Conservation (phyloP, 2,113 vertebrate species). For the Chaetura pelagica region DNA sequence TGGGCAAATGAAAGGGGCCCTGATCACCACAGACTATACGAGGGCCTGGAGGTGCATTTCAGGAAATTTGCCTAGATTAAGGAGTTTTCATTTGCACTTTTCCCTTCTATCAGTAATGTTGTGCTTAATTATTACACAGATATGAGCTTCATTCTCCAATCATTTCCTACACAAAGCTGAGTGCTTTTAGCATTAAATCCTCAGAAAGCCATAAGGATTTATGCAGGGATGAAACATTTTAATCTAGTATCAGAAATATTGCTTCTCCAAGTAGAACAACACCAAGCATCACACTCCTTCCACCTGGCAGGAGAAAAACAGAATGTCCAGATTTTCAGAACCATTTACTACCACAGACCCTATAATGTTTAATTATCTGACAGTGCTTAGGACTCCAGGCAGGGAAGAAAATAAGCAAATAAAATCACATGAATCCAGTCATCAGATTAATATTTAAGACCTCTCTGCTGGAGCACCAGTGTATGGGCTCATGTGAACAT, state of each 20-base stretch:
- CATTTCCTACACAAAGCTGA: neutral
- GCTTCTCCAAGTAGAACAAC: neutral
- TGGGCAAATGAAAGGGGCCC: neutral
- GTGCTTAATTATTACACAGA: neutral
- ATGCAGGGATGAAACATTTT: neutral
- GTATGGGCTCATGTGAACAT: neutral
- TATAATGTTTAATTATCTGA: neutral
- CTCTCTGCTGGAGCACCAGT: neutral
- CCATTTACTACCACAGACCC: fast-evolving
- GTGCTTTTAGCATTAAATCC: neutral
- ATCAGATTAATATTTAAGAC: slow-evolving; percentile 9
- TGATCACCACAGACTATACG: neutral
- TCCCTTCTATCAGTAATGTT: neutral
- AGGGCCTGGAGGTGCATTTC: neutral
- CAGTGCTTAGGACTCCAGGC: neutral
- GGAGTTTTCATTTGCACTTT: neutral
- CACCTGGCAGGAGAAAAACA: neutral
- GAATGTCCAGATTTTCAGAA: neutral
- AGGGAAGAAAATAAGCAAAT: neutral
- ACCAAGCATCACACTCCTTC: neutral
- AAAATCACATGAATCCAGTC: neutral
- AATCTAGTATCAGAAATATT: neutral
- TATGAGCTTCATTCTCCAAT: neutral
- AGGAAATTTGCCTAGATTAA: neutral
- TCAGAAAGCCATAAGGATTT: neutral